These are phyloP conservation scores for Meles meles DNA, from an alignment of 2,113 vertebrate genomes.

Conservation along the genomic window DNA sequence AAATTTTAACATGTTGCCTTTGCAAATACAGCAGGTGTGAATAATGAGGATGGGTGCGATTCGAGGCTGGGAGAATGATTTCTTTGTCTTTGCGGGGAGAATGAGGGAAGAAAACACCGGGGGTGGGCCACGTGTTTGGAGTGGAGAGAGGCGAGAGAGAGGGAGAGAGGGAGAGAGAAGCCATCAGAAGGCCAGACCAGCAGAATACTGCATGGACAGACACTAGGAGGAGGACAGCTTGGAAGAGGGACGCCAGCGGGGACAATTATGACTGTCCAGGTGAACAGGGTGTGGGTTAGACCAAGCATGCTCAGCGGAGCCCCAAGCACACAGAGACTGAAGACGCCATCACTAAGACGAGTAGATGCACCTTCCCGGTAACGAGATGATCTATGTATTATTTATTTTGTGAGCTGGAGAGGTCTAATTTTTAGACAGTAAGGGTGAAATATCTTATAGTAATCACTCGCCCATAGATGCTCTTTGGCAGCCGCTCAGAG, in stretches of 20 bases:
- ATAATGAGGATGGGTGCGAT: neutral
- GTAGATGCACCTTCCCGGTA: neutral
- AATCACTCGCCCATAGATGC: neutral
- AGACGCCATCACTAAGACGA: neutral
- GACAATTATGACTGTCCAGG: fast-evolving
- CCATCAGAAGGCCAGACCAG: neutral
- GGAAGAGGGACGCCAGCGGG: neutral
- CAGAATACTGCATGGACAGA: neutral
- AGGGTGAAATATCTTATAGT: neutral
- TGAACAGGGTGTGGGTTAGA: fast-evolving
- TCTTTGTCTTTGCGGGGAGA: neutral
- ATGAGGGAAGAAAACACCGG: neutral
- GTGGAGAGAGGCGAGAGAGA: neutral
- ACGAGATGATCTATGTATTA: neutral
- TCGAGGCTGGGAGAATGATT: neutral
- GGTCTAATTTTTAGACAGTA: neutral
- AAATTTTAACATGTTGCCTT: neutral
- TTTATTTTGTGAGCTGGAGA: neutral
- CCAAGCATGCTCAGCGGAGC: neutral
- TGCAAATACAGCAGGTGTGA: neutral
- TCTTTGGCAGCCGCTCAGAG: neutral
- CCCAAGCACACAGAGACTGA: neutral
- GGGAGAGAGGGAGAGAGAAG: neutral
- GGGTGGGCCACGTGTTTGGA: neutral
- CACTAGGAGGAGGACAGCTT: neutral